These are phyloP conservation scores for Odobenus rosmarus DNA, from an alignment of 2,113 vertebrate species.

Conservation along the genomic window DNA sequence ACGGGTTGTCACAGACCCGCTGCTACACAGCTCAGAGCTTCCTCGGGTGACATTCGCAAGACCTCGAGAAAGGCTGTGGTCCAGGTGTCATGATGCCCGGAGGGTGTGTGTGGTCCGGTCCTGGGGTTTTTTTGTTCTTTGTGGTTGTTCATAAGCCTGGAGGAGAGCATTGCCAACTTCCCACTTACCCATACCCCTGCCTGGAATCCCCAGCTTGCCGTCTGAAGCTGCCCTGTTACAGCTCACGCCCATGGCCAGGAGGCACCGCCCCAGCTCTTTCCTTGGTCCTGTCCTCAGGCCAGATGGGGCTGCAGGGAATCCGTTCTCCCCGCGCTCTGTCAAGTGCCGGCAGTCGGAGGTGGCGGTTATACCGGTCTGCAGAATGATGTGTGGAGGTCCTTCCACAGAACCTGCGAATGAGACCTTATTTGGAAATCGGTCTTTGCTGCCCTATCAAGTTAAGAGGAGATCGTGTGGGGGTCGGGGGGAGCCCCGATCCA, in stretches of 20 bases:
- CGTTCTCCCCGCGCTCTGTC: fast-evolving
- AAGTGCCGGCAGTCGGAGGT: too few species aligned
- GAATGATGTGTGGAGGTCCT: too few species aligned
- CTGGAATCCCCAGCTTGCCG: background rate
- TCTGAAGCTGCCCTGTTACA: background rate
- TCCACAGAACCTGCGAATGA: too few species aligned
- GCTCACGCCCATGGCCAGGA: fast-evolving
- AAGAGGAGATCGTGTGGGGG: background rate
- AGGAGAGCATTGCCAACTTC: background rate
- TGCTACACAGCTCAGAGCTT: too few species aligned
- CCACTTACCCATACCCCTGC: background rate
- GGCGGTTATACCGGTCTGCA: too few species aligned
- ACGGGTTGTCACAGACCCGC: background rate
- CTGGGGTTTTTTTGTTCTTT: background rate
- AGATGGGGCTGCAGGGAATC: background rate
- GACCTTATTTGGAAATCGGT: background rate
- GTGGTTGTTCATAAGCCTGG: background rate
- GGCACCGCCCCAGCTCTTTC: too few species aligned
- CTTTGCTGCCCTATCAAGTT: background rate
- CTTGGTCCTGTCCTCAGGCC: too few species aligned
- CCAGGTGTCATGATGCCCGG: background rate
- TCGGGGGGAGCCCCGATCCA: fast-evolving
- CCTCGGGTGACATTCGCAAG: too few species aligned
- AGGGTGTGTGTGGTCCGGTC: fast-evolving
- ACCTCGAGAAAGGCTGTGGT: background rate